Evolutionary conservation across 2,888 invertebrate species (phyloP), one percentile per base, ranked within the genome.

Genomic region (Drosophila borborema): DNA sequence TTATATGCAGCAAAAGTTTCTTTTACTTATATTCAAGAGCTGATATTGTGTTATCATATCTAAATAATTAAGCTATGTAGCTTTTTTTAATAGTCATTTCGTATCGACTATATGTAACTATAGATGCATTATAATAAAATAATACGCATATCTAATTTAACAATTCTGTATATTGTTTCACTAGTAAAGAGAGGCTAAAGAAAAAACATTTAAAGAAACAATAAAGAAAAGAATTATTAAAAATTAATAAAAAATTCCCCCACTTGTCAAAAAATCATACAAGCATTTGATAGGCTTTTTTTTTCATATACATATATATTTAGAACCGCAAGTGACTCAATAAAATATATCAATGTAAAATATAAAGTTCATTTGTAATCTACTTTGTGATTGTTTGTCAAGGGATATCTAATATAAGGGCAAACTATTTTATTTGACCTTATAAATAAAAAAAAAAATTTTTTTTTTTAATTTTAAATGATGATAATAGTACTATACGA

Each of bases 31-130:
- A 34, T n/a, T 40, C 23, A 12, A 40, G 40, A 20, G 3, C 48
- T 60, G 38, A 70, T 53, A 48, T n/a, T 18, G 38, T 3, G 48
- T 49, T 63, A 55, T 73, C 62, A 46, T 43, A 59, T 48, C 23
- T 41, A 31, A 31, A 12, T 45, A n/a, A 43, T 41, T 36, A 45
- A 65, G 18, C 23, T 45, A 16, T n/a, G 51, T 40, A 60, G 62
- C 49, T 46, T 34, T 31, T 48, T 73, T 60, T 73, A 48, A 34
- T 46, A 66, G 48, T 31, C 34, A 61, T 49, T 49, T 40, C 16
- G 3, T 49, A 62, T 70, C 41, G 48, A 31, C 38, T 16, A 40
- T 16, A 23, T 54, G 41, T 23, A 41, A 8, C 31, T 9, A 9
- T 14, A 14, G 12, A 10, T 20, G 2, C 38, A 38, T 3, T 36